Evolutionary conservation across 2,888 invertebrate species (phyloP).

Genomic region (Cantharis rustica): DNA sequence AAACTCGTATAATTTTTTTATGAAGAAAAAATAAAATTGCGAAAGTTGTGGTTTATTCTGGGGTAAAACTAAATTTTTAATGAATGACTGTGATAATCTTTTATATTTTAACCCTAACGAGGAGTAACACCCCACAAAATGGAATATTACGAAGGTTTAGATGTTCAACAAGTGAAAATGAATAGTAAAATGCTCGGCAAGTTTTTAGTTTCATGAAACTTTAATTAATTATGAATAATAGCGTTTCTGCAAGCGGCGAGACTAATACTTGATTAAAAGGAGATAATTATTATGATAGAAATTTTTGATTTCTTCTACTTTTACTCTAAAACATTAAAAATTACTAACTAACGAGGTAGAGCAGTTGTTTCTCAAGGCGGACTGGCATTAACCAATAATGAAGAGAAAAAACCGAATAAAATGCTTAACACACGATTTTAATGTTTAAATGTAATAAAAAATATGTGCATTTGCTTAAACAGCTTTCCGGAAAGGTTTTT

Average conservation of each 20-base stretch:
- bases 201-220: neutral
- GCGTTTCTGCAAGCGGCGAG: neutral
- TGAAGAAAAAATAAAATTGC: neutral
- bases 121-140: neutral
- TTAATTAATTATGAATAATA: neutral
- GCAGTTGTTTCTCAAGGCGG: too few relatives aligned
- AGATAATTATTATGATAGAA: neutral
- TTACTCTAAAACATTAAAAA: neutral
- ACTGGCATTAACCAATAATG: too few relatives aligned
- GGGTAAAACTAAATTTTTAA: neutral
- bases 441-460: too few relatives aligned
- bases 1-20: neutral
- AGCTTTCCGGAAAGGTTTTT: too few relatives aligned
- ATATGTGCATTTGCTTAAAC: too few relatives aligned
- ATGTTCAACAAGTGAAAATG: neutral
- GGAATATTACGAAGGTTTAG: neutral
- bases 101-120: neutral
- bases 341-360: too few relatives aligned
- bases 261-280: neutral
- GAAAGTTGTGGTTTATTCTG: neutral
- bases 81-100: neutral
- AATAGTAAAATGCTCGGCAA: neutral
- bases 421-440: too few relatives aligned
- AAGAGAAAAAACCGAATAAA: too few relatives aligned
- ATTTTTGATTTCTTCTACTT: neutral